Evolutionary conservation across 2,797 vertebrate genomes (phyloP).

Genomic region (Vireo griseus): DNA sequence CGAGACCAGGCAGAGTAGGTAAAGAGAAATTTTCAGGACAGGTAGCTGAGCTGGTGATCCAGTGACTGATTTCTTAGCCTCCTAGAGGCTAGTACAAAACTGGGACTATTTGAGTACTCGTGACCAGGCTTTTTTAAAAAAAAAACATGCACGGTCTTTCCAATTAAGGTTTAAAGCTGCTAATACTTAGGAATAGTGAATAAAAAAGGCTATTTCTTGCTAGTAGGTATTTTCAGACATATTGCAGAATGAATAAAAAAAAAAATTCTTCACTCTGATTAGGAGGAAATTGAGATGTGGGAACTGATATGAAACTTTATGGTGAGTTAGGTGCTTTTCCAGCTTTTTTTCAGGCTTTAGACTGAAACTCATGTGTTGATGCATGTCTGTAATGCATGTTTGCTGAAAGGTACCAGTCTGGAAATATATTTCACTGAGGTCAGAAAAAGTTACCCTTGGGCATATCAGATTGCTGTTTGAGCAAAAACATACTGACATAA

Average conservation of each 20-base stretch:
- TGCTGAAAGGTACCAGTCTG: not conserved
- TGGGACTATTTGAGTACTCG: not conserved
- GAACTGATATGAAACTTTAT: not conserved
- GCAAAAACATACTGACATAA: not conserved
- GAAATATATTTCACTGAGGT: not conserved
- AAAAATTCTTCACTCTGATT: not conserved
- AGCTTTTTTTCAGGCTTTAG: not conserved
- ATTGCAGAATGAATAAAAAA: not conserved
- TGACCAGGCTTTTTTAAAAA: not conserved
- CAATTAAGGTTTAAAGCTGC: not conserved
- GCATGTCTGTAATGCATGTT: not conserved
- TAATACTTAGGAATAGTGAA: not conserved
- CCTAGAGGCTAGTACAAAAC: not conserved
- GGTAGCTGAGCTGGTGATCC: not conserved
- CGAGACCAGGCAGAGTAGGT: not conserved
- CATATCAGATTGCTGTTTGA: not conserved
- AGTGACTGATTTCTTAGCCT: not conserved
- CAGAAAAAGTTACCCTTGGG: not conserved
- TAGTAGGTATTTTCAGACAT: not conserved
- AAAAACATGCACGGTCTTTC: not conserved
- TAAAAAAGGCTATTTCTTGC: not conserved
- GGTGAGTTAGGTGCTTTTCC: not conserved
- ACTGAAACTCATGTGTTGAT: not conserved
- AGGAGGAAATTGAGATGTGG: not conserved
- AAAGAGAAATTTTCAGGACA: not conserved